Percentiles rank a stretch among this genome's conserved stretches.
Conservation (phyloP, 37 sponge, comb jelly and placozoan genomes). For the Chondrosia reniformis region DNA sequence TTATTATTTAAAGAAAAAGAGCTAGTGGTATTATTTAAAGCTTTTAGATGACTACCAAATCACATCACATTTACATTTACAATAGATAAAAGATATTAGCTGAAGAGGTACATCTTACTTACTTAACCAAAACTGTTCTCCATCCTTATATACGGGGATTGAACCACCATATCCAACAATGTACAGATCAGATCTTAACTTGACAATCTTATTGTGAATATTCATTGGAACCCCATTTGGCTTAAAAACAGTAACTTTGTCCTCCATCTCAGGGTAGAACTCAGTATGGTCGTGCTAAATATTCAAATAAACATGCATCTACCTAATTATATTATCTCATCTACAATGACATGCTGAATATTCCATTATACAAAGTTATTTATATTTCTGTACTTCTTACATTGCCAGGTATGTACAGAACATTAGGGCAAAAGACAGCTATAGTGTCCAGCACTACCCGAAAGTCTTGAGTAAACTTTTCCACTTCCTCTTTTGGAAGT, state of each 20-base stretch:
- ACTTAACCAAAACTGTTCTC: slow-evolving; percentile 62
- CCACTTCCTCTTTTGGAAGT: slow-evolving; percentile 24
- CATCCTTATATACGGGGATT: slow-evolving; percentile 68
- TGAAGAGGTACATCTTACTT: no score
- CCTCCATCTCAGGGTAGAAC: slow-evolving; percentile 24
- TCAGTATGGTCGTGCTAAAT: slow-evolving; percentile 61
- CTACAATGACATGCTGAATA: not conserved
- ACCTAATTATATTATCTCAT: not conserved
- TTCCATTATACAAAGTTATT: not conserved
- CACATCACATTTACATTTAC: no score
- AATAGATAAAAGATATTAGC: not conserved
- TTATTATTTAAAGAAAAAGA: no score
- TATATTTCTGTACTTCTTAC: slow-evolving; percentile 45
- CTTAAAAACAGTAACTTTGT: not conserved
- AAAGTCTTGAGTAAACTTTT: slow-evolving; percentile 38
- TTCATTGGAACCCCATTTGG: slow-evolving; percentile 36
- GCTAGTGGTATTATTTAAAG: no score
- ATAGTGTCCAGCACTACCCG: slow-evolving; percentile 29
- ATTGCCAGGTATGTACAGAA: slow-evolving; percentile 89
- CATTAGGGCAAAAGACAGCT: slow-evolving; percentile 16
- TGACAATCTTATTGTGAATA: slow-evolving; percentile 56
- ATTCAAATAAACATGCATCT: not conserved
- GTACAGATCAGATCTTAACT: slow-evolving; percentile 45
- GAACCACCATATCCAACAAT: slow-evolving; percentile 82
- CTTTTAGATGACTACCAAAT: no score